Base-by-base conservation (phyloP, 2,797 vertebrate species). In the Botia almorhae region DNA sequence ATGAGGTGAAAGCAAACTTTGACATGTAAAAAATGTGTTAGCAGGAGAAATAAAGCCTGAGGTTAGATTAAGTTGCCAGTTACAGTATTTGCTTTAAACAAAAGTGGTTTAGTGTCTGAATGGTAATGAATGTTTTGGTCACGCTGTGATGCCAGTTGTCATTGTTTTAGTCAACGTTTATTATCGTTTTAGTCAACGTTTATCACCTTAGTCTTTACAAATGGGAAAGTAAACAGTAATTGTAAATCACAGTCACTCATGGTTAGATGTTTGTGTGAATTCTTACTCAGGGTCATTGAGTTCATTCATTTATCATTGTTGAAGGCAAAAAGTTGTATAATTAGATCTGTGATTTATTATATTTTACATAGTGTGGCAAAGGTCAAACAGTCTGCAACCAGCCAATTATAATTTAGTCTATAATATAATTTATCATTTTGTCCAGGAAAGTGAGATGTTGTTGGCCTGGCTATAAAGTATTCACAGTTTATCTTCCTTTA, bases 401-500 rank as follows among this genome's bases (percentile, higher is more conserved):
- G 33, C 33, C 33, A 3, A 33, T 33, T 33, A 33, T 33, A 33
- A 33, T 33, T 33, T 33, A 33, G 33, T 33, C 33, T 33, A 33
- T 33, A 33, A 33, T 33, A 33, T 33, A 33, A 33, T 33, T 33
- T 33, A 33, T 3, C 1, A 33, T 33, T 50, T 69, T 36, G 39
- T 58, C 21, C 16, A 36, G 43, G 56, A 70, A 70, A 36, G 26
- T 36, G 1, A 48, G 65, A 65, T 67, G 48, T 67, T 58, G 46
- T 56, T 14, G 43, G 21, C 26, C 13, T 76, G 0, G 13, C 14
- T 60, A 19, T 29, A 8, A 69, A 17, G 2, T 74, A 43, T 19
- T 69, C 46, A 13, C 19, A 50, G 39, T 65, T 80, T 11, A 71
- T 82, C n/a, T 48, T 1, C 39, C 10, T 74, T 10, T 17, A 1